phyloP scores from a whole-genome alignment of 2,113 vertebrate species.

The Cercocebus atys region DNA sequence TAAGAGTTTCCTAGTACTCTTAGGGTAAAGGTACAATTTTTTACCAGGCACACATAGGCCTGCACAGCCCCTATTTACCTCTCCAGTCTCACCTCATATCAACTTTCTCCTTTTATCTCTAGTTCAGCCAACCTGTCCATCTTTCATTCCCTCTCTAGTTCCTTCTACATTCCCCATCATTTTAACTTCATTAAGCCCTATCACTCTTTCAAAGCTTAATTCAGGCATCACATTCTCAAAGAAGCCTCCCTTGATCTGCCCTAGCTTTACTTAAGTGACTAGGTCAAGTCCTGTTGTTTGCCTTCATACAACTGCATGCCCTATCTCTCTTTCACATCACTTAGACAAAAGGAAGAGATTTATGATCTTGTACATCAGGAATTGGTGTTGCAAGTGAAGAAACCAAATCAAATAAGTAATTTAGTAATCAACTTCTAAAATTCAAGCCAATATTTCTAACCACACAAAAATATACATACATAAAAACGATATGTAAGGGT shows the following conservation, averaged over 20 bases:
- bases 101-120: background rate
- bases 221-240: background rate
- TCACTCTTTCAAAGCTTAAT: background rate
- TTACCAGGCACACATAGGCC: background rate
- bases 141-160: background rate
- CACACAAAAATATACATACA: background rate
- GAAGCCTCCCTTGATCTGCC: background rate
- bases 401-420: background rate
- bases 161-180: background rate
- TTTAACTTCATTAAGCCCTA: background rate
- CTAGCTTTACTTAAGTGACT: background rate
- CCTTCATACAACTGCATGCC: background rate
- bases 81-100: background rate
- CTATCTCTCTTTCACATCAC: background rate
- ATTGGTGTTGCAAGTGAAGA: background rate
- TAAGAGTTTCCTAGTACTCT: background rate
- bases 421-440: background rate
- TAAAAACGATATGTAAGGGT: background rate
- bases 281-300: background rate
- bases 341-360: conserved; percentile 31
- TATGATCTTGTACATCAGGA: conserved; percentile 8
- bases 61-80: background rate
- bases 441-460: conserved; percentile 12
- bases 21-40: background rate
- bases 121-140: background rate